Conservation (phyloP, 2,797 vertebrate genomes). For the Gadopsis marmoratus region DNA sequence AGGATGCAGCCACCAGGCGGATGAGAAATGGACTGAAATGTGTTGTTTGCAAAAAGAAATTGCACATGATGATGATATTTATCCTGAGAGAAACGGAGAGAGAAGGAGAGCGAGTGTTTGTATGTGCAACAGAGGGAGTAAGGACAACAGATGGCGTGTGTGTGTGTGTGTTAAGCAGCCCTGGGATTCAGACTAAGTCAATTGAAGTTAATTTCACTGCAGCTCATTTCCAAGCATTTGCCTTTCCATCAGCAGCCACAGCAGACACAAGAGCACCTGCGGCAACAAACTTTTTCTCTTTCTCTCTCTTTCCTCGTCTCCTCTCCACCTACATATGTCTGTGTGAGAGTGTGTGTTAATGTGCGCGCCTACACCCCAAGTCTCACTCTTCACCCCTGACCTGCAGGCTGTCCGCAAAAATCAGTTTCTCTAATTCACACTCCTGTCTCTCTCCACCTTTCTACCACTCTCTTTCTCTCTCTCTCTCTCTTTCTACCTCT, state of each 20-base stretch:
- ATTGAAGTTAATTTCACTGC: slow-evolving; percentile 65
- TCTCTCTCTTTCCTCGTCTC: background rate
- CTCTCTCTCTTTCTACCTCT: background rate
- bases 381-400: slow-evolving; percentile 59
- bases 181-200: slow-evolving; percentile 57
- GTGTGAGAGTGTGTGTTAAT: background rate
- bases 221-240: slow-evolving; percentile 58
- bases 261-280: slow-evolving; percentile 49
- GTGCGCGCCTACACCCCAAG: slow-evolving; percentile 1
- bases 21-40: slow-evolving; percentile 11
- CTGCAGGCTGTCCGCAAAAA: slow-evolving; percentile 46
- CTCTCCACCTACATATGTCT: background rate
- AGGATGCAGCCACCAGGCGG: background rate
- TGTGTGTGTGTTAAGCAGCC: slow-evolving; percentile 25
- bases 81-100: slow-evolving; percentile 16
- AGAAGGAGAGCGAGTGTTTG: slow-evolving; percentile 10
- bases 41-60: slow-evolving; percentile 52
- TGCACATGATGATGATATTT: slow-evolving; percentile 56
- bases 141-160: slow-evolving; percentile 43
- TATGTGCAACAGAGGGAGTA: background rate
- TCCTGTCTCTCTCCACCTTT: slow-evolving; percentile 2
- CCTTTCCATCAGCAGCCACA: slow-evolving; percentile 42
- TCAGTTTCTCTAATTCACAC: slow-evolving; percentile 33
- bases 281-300: slow-evolving; percentile 20
- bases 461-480: no score